Percentiles rank a stretch among this genome's conserved stretches.
These are phyloP conservation scores for Ranitomeya variabilis DNA, from an alignment of 2,113 vertebrate genomes.

Conservation along the genomic window DNA sequence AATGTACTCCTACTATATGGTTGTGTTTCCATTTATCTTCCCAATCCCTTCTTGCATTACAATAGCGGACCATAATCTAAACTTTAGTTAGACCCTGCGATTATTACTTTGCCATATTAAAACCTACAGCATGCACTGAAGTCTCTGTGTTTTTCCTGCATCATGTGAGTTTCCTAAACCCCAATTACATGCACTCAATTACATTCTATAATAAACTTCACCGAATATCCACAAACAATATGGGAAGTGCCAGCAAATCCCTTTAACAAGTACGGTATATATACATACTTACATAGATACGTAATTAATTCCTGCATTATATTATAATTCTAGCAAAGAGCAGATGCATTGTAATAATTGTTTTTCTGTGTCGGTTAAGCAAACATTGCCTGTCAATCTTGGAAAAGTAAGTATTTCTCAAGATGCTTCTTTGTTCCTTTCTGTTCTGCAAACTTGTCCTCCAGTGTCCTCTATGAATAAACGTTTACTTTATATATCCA, in stretches of 20 bases:
- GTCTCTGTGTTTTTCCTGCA: too few relatives aligned
- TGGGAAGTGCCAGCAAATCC: neutral
- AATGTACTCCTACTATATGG: too few relatives aligned
- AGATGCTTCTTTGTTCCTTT: conserved; percentile 22
- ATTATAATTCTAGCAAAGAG: neutral
- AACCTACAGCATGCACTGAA: too few relatives aligned
- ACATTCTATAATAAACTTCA: neutral
- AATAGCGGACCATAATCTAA: too few relatives aligned
- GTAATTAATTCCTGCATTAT: neutral
- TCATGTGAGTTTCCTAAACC: too few relatives aligned
- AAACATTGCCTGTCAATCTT: neutral
- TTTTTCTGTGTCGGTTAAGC: neutral
- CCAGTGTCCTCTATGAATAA: conserved; percentile 19
- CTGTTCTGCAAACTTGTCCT: conserved; percentile 7
- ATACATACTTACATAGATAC: neutral
- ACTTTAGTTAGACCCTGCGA: too few relatives aligned
- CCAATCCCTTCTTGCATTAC: too few relatives aligned
- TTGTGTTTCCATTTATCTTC: too few relatives aligned
- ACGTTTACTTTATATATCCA: conserved; percentile 31
- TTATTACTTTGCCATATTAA: too few relatives aligned
- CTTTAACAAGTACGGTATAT: neutral
- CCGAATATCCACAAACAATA: neutral
- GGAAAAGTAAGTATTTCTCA: neutral
- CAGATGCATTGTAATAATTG: neutral
- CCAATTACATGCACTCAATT: neutral